These are phyloP conservation scores for Lates japonicus DNA, from an alignment of 2,797 vertebrate species.

Conservation along the genomic window DNA sequence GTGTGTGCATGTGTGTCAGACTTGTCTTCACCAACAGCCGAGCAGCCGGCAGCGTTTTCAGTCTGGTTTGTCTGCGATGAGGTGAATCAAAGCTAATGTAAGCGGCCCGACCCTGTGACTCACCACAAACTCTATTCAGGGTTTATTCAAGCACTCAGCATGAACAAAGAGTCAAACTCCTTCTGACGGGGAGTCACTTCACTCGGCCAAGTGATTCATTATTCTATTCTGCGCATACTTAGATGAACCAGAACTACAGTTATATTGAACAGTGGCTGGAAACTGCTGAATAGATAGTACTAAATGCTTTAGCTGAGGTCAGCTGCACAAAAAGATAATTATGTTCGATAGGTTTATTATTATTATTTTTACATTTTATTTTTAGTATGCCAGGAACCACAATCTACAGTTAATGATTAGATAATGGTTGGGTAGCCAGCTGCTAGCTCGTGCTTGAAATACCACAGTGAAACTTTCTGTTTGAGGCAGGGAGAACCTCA, in stretches of 20 bases:
- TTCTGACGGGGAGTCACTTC: slow-evolving; percentile 30
- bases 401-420: background rate
- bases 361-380: background rate
- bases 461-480: background rate
- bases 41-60: slow-evolving; percentile 64
- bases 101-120: slow-evolving; percentile 66
- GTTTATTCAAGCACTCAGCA: slow-evolving; percentile 45
- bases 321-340: background rate
- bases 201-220: slow-evolving; percentile 49
- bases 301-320: background rate
- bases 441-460: slow-evolving; percentile 7
- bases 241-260: slow-evolving; percentile 56
- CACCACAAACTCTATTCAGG: slow-evolving; percentile 53
- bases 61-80: slow-evolving; percentile 53
- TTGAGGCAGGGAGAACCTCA: background rate
- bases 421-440: background rate
- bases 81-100: slow-evolving; percentile 56
- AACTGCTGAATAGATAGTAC: background rate
- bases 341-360: background rate
- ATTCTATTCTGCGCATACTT: slow-evolving; percentile 41
- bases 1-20: slow-evolving; percentile 56
- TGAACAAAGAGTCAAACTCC: slow-evolving; percentile 56
- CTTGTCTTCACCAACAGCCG: slow-evolving; percentile 57
- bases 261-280: slow-evolving; percentile 24
- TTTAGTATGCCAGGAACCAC: background rate